phyloP scores from a whole-genome alignment of 2,888 invertebrate species.

The Thereva unica region DNA sequence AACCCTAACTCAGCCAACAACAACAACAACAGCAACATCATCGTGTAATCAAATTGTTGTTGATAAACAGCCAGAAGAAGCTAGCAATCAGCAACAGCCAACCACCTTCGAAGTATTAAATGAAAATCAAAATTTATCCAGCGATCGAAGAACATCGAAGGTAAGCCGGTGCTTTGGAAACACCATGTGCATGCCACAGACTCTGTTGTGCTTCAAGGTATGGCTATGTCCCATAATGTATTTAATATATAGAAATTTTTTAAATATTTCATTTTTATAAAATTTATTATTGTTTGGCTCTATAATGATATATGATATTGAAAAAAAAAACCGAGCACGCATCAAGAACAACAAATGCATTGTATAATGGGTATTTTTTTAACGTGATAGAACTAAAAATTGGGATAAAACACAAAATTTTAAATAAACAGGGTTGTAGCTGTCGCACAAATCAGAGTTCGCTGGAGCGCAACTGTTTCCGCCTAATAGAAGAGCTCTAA shows the following conservation, averaged over 20 bases:
- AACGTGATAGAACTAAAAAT: too few relatives aligned
- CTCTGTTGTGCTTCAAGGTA: slow-evolving; percentile 87
- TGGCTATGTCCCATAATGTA: slow-evolving; percentile 60
- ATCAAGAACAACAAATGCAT: too few relatives aligned
- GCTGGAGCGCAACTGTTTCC: too few relatives aligned
- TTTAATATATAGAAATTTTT: slow-evolving; percentile 54
- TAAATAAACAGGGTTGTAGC: too few relatives aligned
- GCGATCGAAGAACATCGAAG: slow-evolving; percentile 58
- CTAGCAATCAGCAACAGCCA: slow-evolving; percentile 30
- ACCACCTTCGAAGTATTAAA: slow-evolving; percentile 45
- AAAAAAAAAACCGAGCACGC: neutral
- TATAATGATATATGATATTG: neutral
- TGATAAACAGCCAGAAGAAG: slow-evolving; percentile 40
- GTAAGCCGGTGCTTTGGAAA: slow-evolving; percentile 70
- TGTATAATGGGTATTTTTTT: too few relatives aligned
- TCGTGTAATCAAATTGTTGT: slow-evolving; percentile 26
- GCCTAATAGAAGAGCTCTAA: too few relatives aligned
- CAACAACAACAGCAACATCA: slow-evolving; percentile 42
- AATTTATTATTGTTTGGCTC: slow-evolving; percentile 24
- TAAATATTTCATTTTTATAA: neutral
- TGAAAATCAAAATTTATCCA: slow-evolving; percentile 41
- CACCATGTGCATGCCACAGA: slow-evolving; percentile 81
- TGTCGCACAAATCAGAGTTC: too few relatives aligned
- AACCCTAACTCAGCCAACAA: slow-evolving; percentile 40
- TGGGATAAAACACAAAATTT: too few relatives aligned